Conservation (phyloP, 2,113 vertebrate genomes). For the Prunella himalayana region DNA sequence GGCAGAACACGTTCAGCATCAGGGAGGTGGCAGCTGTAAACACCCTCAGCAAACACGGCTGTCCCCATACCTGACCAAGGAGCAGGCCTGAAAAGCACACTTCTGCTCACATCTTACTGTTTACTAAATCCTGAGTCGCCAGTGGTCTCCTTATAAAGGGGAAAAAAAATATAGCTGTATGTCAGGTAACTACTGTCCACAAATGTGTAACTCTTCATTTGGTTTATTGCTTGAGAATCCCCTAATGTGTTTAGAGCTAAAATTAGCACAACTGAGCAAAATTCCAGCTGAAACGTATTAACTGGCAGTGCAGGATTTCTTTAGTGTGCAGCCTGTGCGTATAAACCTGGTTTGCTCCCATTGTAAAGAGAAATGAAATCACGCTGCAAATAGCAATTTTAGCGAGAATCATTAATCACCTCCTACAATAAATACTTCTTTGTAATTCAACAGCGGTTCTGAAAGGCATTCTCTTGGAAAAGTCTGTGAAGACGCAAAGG, state of each 20-base stretch:
- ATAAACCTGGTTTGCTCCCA: conserved; percentile 53
- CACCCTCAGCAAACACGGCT: background rate
- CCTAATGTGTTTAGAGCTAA: background rate
- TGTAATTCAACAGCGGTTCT: conserved; percentile 83
- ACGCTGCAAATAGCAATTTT: conserved; percentile 82
- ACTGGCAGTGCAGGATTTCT: background rate
- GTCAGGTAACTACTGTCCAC: background rate
- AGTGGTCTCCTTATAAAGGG: background rate
- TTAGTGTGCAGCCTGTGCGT: conserved; percentile 18
- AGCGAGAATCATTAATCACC: conserved; percentile 82
- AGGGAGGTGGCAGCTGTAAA: background rate
- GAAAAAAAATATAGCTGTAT: background rate
- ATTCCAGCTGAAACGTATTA: background rate
- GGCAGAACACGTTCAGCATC: background rate
- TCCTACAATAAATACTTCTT: conserved; percentile 86
- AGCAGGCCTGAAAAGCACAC: background rate
- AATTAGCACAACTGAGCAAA: conserved; percentile 34
- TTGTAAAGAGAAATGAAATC: conserved; percentile 79
- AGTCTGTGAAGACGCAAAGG: conserved; percentile 75
- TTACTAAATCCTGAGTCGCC: background rate
- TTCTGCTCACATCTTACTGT: background rate
- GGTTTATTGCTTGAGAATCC: background rate
- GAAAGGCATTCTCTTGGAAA: conserved; percentile 83
- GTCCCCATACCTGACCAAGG: background rate
- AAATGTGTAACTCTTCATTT: background rate